Base-by-base conservation (phyloP, 2,113 vertebrate species). In the Calidris pugnax region DNA sequence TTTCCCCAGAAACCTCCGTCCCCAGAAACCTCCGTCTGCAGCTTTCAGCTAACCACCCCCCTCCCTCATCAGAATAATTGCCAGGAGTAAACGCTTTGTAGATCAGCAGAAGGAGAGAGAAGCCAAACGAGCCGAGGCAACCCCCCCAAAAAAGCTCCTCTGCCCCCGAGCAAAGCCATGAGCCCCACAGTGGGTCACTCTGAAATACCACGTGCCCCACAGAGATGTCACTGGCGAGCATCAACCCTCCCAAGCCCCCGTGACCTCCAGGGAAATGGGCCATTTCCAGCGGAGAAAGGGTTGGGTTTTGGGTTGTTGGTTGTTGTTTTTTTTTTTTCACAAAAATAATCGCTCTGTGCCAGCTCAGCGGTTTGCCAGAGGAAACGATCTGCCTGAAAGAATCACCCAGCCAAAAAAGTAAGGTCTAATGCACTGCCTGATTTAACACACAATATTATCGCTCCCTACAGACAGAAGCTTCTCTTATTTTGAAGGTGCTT, bases 401-500 rank as follows among this genome's bases (percentile, higher is more conserved):
- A 56, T 57, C 2, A 3, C 37, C 41, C 83, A 63, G 83, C 45
- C 88, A 83, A 85, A 93, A 75, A 90, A 64, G 26, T n/a, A 30
- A 88, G 67, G 74, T 56, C 71, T 73, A 79, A 79, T 37, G 33
- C 67, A 21, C 33, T 50, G 72, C 8, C 67, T 77, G 95, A 81
- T 88, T 93, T 92, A 90, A 73, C 59, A 56, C 67, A 83, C 67
- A 62, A 37, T 80, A 88, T 88, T 95, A 94, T 95, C 92, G 9
- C 86, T 93, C 92, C 90, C 88, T 47, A 80, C 79, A 92, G 95
- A 80, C 79, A 88, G 72, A 92, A 89, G 68, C 68, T 78, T 69
- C 86, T 66, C 83, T 83, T 69, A 60, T 86, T 94, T 88, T 77
- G 80, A 90, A 94, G 89, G 87, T 89, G 73, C 80, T 95, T 94